Conservation (phyloP, 2,888 invertebrate species). For the Lepidocyrtinus sp. region DNA sequence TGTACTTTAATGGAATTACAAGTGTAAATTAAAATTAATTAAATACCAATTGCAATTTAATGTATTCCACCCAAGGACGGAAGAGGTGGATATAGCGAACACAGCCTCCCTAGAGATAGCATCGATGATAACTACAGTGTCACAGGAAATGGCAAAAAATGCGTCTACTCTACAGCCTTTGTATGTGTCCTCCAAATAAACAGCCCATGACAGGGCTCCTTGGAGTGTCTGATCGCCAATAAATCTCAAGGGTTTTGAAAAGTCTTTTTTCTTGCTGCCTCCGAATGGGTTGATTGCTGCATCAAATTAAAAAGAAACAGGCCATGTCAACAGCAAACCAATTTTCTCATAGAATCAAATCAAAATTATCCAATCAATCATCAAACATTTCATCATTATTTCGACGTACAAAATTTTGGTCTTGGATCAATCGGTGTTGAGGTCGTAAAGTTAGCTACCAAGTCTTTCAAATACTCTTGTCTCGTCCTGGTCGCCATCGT, state of each 20-base stretch:
- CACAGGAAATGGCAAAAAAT: constrained; percentile 88
- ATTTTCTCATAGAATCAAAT: no score
- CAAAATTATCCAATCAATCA: background rate
- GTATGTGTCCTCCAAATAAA: constrained; percentile 80
- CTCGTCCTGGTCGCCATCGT: constrained; percentile 97
- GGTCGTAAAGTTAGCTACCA: constrained; percentile 84
- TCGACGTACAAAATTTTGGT: constrained; percentile 86
- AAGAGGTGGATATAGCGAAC: constrained; percentile 87
- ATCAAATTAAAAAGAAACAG: constrained; percentile 70
- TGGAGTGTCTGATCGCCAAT: constrained; percentile 80
- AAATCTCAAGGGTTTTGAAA: constrained; percentile 79
- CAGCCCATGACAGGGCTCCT: constrained; percentile 89
- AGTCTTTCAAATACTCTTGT: constrained; percentile 95
- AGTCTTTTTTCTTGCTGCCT: constrained; percentile 83
- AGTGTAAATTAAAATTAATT: constrained; percentile 9
- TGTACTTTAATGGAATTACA: constrained; percentile 74
- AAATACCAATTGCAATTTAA: constrained; percentile 76
- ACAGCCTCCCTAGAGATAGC: constrained; percentile 86
- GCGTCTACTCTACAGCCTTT: constrained; percentile 82
- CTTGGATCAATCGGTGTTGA: constrained; percentile 84
- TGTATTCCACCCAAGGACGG: constrained; percentile 83
- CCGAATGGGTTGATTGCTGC: constrained; percentile 83
- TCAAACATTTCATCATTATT: background rate
- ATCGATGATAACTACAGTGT: constrained; percentile 90
- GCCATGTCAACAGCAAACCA: no score